Evolutionary conservation across 1,140 invertebrate species (phyloP).

Genomic region (Drosophila tropicalis): DNA sequence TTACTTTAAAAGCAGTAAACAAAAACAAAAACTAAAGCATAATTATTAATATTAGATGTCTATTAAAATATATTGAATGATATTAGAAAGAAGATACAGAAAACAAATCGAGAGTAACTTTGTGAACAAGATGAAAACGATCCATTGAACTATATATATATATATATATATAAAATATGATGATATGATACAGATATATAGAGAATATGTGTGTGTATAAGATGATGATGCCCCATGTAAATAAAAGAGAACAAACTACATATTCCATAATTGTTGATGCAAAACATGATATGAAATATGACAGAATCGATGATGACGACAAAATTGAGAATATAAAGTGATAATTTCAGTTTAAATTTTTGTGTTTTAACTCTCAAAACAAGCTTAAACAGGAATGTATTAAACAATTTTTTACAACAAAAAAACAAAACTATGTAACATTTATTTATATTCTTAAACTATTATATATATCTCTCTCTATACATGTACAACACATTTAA

Average conservation of each 20-base stretch:
- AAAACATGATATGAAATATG: constrained; percentile 23
- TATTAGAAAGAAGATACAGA: constrained; percentile 39
- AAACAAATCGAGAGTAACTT: constrained; percentile 40
- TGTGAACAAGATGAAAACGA: constrained; percentile 36
- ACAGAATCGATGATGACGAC: constrained; percentile 16
- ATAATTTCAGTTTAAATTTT: constrained; percentile 61
- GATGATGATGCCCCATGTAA: constrained; percentile 59
- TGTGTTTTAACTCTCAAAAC: constrained; percentile 16
- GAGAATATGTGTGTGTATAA: constrained; percentile 40
- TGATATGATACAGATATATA: background rate
- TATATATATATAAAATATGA: constrained; percentile 40
- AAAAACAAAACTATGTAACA: background rate
- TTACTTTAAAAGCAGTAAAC: constrained; percentile 35
- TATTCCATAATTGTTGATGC: constrained; percentile 72
- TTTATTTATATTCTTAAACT: constrained; percentile 8
- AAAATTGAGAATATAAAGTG: constrained; percentile 56
- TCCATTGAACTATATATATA: constrained; percentile 81
- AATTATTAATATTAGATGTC: constrained; percentile 51
- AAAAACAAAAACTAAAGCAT: constrained; percentile 14
- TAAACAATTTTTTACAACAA: constrained; percentile 25
- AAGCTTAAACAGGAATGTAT: background rate
- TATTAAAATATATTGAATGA: constrained; percentile 46
- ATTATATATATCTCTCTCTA: background rate
- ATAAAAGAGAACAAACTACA: constrained; percentile 75
- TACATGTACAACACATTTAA: background rate